Conservation (phyloP, 2,113 vertebrate species). For the Chloropsis cyanopogon region DNA sequence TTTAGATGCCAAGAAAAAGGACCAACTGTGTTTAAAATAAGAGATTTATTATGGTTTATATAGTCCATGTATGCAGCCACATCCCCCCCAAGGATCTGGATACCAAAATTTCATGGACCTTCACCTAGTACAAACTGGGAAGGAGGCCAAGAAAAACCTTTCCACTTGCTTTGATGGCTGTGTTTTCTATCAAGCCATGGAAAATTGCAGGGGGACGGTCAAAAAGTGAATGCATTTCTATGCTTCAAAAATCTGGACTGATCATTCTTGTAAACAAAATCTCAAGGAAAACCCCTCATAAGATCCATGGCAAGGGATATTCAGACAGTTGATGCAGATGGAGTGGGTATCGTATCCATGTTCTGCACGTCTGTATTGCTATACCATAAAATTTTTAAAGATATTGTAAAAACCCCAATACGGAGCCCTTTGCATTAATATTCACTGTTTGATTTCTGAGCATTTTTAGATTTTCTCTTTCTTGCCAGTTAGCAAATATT, state of each 20-base stretch:
- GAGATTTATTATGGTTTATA: conserved; percentile 39
- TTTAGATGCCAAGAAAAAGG: conserved; percentile 37
- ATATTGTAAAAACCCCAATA: neutral
- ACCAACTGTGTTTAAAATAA: conserved; percentile 41
- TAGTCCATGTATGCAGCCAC: conserved; percentile 2
- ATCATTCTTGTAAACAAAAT: neutral
- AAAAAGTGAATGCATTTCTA: neutral
- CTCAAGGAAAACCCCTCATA: neutral
- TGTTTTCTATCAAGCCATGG: conserved; percentile 28
- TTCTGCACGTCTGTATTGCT: neutral
- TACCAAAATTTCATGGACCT: conserved; percentile 29
- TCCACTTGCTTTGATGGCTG: conserved; percentile 28
- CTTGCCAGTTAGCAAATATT: neutral
- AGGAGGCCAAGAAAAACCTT: conserved; percentile 59
- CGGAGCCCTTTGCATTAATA: neutral
- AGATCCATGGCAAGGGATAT: neutral
- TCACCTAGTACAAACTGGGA: conserved; percentile 36
- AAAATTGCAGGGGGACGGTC: conserved; percentile 32
- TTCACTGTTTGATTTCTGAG: neutral
- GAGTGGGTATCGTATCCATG: neutral
- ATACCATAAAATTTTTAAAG: neutral
- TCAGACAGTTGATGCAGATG: neutral
- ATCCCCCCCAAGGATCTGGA: conserved; percentile 12
- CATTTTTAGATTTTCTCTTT: neutral
- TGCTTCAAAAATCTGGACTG: neutral